Conservation (phyloP, 2,888 invertebrate genomes). For the Epinotia bilunana region DNA sequence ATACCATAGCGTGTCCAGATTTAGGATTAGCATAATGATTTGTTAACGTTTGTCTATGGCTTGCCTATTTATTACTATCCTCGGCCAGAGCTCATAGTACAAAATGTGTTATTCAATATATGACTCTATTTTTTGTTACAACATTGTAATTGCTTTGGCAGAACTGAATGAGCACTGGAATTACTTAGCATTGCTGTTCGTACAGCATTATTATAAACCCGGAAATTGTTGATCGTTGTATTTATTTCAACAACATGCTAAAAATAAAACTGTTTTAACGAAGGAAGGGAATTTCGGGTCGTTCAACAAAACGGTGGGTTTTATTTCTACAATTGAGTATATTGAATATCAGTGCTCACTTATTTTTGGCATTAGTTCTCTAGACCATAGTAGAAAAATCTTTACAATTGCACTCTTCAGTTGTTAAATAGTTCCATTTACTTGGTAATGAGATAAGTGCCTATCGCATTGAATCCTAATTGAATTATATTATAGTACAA, state of each 20-base stretch:
- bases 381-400: constrained; percentile 9
- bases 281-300: background rate
- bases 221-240: no score
- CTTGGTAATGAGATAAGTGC: constrained; percentile 35
- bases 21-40: constrained; percentile 36
- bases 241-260: background rate
- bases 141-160: constrained; percentile 10
- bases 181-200: background rate
- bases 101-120: constrained; percentile 38
- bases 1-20: constrained; percentile 23
- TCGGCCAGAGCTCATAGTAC: constrained; percentile 26
- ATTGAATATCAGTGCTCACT: background rate
- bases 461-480: constrained; percentile 37
- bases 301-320: background rate
- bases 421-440: constrained; percentile 29
- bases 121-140: constrained; percentile 21
- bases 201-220: no score
- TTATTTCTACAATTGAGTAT: background rate
- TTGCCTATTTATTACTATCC: constrained; percentile 39
- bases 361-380: constrained; percentile 3
- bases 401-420: constrained; percentile 13
- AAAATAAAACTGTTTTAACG: background rate
- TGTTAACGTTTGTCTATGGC: constrained; percentile 43
- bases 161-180: constrained; percentile 10
- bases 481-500: constrained; percentile 39